Base-by-base conservation (phyloP, 2,888 invertebrate species). In the Agrochola litura region DNA sequence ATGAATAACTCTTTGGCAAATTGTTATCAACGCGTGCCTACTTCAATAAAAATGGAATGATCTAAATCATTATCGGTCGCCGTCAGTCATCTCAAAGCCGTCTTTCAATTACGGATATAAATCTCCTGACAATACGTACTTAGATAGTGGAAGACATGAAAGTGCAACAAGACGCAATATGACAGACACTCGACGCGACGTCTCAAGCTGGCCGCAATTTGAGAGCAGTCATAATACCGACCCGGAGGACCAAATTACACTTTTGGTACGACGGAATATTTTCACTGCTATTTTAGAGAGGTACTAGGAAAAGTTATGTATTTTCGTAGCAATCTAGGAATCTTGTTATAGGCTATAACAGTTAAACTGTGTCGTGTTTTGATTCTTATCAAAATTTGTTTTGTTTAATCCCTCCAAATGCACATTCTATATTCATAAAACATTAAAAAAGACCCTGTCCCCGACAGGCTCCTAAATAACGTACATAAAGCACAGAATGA, bases 401-500 rank as follows among this genome's bases (percentile, higher is more conserved):
- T 22, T 54, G 22, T 5, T 56, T 16, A 58, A 25, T 54, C 25
- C 30, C 56, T 65, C 1, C 3, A 25, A 66, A 54, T n/a, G 4
- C 14, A 56, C 6, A 56, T 49, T 56, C 16, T 41, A 0, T 41
- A 25, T 58, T 49, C 43, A 12, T 14, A 37, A 46, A 66, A 63
- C 30, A 74, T 68, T 74, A 0, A 25, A 37, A 52, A 43, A 46
- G 46, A 30, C 14, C 56, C n/a, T 25, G 56, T 56, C 8, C 30
- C 4, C 14, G 14, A 70, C 65, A 63, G 65, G n/a, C 54, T 71
- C n/a, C 10, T 72, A 82, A 83, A 83, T 73, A 73, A 81, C 66
- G 60, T 10, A 75, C 70, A 81, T 85, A 86, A 88, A 82, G 70
- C 41, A 82, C 63, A 71, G 66, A 77, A 68, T 41, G 61, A 81